These are phyloP conservation scores for Tricholaema leucomelas DNA, from an alignment of 2,113 vertebrate species.

Conservation along the genomic window DNA sequence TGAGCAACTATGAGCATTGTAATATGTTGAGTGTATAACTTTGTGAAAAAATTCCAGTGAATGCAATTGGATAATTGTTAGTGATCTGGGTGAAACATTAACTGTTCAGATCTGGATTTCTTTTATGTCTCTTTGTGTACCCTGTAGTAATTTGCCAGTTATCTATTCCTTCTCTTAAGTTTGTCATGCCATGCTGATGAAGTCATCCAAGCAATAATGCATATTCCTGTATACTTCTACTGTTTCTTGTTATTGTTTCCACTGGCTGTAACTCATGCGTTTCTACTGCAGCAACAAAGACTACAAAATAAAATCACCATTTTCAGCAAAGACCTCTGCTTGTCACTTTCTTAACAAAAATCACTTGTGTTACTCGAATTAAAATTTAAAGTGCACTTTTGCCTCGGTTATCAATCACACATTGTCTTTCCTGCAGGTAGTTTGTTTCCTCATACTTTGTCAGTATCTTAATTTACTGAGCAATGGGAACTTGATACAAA, in stretches of 20 bases:
- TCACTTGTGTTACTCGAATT: not conserved
- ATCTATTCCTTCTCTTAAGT: not conserved
- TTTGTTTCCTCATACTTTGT: not conserved
- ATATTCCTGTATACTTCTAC: not conserved
- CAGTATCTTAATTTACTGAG: constrained; percentile 2
- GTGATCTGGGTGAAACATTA: not conserved
- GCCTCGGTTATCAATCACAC: not conserved
- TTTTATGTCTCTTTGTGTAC: not conserved
- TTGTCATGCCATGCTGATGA: not conserved
- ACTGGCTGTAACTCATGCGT: not conserved
- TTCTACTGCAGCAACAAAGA: not conserved
- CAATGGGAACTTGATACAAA: not conserved
- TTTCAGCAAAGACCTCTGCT: not conserved
- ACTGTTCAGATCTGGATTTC: not conserved
- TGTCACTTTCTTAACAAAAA: not conserved
- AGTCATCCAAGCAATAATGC: not conserved
- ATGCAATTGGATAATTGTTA: not conserved
- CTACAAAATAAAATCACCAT: not conserved
- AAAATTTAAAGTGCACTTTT: not conserved
- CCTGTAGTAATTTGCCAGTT: not conserved
- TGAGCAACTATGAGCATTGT: not conserved
- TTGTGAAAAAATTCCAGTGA: not conserved
- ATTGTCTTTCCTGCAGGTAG: not conserved
- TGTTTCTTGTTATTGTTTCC: not conserved
- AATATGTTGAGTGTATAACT: not conserved